Evolutionary conservation across 1,140 invertebrate species (phyloP), one percentile per base, ranked within the genome.

Genomic region (Gonatopus flavifemur): DNA sequence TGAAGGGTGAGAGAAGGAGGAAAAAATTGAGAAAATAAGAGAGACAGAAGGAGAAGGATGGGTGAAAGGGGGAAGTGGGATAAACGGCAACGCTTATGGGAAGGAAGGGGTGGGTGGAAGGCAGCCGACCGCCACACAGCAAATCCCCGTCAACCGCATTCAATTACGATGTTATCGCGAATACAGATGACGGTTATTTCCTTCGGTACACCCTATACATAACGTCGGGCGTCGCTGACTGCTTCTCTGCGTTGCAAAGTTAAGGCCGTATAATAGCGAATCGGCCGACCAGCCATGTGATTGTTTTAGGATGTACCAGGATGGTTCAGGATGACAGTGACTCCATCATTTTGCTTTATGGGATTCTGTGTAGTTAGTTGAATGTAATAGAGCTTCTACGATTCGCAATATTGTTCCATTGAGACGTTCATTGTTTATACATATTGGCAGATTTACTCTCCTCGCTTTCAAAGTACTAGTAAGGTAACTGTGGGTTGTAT

Each of bases 161-260:
- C 77, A 80, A 80, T 80, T 79, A 80, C 77, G 77, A 80, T 80
- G 73, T 78, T 80, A 80, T 79, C 78, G 76, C 74, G 76, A 76
- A 80, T 80, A 80, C 76, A 79, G 77, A 80, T 80, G 78, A 80
- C 78, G 77, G 78, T 79, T 80, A 80, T 80, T 80, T 80, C 77
- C 78, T 79, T 76, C 70, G 74, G 74, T 77, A 79, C 74, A 79
- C 76, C 77, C 76, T 76, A 76, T 74, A 77, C 67, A 70, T 77
- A 76, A 77, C 67, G 58, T 49, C 43, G 40, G 38, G 44, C 49
- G 50, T 16, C 32, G 45, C 40, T 41, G 57, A 55, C 64, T 67
- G 64, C 66, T 69, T 57, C 62, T 67, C 53, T 49, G 53, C 50
- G 57, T 55, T 55, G 64, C 62, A 53, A 75, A 73, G 66, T 71